Evolutionary conservation across 2,113 vertebrate genomes (phyloP).

Genomic region (Chaetura pelagica): DNA sequence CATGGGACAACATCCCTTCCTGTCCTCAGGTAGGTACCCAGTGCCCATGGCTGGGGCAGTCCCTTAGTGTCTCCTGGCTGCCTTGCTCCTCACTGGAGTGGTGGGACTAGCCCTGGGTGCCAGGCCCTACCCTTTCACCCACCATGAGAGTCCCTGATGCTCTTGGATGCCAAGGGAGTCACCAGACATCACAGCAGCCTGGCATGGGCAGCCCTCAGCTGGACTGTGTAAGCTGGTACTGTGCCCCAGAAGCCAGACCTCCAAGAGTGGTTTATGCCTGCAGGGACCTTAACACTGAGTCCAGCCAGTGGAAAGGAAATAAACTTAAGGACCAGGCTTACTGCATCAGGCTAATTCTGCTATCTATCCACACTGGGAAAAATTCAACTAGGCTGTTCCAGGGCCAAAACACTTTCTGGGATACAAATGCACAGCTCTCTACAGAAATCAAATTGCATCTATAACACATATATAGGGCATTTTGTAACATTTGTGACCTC

Average conservation of each 20-base stretch:
- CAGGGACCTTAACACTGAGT: neutral
- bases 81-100: neutral
- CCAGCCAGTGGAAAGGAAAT: neutral
- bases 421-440: fast-evolving
- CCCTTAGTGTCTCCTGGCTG: neutral
- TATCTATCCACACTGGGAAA: neutral
- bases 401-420: neutral
- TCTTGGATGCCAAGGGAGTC: neutral
- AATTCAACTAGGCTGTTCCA: neutral
- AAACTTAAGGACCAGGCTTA: neutral
- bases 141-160: fast-evolving
- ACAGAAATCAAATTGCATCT: neutral
- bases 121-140: neutral
- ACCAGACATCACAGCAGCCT: neutral
- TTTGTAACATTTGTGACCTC: neutral
- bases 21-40: neutral
- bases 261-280: fast-evolving
- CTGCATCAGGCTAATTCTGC: neutral
- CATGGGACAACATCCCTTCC: neutral
- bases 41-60: neutral
- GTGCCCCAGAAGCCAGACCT: neutral
- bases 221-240: neutral
- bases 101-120: neutral
- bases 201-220: neutral
- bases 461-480: neutral